These are phyloP conservation scores for Drosophila koepferae DNA, from an alignment of 2,888 invertebrate species.

Conservation along the genomic window DNA sequence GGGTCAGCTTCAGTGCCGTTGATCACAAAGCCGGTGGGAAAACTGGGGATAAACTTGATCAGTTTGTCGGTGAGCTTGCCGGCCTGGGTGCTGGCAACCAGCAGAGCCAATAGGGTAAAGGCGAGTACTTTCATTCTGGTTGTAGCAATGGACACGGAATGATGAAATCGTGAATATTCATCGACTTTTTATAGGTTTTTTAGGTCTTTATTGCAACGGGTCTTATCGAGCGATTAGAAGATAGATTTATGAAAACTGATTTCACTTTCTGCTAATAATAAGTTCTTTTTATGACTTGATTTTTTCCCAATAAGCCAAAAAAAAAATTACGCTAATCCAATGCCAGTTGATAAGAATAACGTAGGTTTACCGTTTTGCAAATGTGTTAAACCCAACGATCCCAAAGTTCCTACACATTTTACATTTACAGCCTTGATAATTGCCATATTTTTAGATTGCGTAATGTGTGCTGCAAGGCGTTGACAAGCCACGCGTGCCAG, in stretches of 20 bases:
- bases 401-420: neutral
- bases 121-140: conserved; percentile 76
- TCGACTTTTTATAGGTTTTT: conserved; percentile 50
- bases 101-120: conserved; percentile 60
- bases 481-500: conserved; percentile 40
- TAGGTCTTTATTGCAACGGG: neutral
- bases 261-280: conserved; percentile 21
- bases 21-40: conserved; percentile 79
- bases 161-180: conserved; percentile 1
- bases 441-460: conserved; percentile 23
- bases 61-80: conserved; percentile 54
- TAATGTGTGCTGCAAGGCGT: conserved; percentile 25
- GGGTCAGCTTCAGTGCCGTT: conserved; percentile 83
- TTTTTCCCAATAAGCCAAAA: conserved; percentile 6
- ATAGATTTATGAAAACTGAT: conserved; percentile 58
- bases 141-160: conserved; percentile 16
- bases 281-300: conserved; percentile 14
- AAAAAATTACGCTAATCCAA: conserved; percentile 22
- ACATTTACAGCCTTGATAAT: conserved; percentile 13
- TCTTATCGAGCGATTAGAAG: conserved; percentile 28
- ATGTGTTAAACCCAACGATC: neutral
- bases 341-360: conserved; percentile 10
- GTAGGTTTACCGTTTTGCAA: neutral
- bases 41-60: conserved; percentile 70
- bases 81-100: conserved; percentile 72